Conservation (phyloP, 2,888 invertebrate genomes). For the Harpagoxenus sublaevis region DNA sequence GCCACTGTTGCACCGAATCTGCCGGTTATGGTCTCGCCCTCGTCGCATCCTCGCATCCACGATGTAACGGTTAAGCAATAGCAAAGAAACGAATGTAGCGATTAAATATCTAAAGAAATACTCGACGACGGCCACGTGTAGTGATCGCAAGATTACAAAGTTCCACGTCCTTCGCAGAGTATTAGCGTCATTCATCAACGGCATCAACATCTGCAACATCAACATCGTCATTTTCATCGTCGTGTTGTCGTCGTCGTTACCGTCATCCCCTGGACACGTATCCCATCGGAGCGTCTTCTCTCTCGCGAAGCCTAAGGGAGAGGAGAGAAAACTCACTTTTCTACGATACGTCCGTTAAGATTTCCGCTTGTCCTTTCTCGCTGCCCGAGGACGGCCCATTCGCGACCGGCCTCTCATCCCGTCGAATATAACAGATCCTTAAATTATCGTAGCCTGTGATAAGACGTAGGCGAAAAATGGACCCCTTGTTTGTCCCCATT, state of each 20-base stretch:
- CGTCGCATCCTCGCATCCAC: background rate
- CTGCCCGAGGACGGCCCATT: constrained; percentile 43
- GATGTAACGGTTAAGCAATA: constrained; percentile 49
- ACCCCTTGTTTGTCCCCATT: constrained; percentile 51
- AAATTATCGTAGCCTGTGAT: constrained; percentile 60
- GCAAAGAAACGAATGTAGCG: constrained; percentile 45
- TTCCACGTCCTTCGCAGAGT: background rate
- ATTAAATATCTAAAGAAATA: constrained; percentile 26
- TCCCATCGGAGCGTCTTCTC: constrained; percentile 62
- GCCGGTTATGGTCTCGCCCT: background rate
- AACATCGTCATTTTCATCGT: background rate
- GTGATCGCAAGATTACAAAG: constrained; percentile 1
- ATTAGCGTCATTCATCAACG: background rate
- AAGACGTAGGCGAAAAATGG: constrained; percentile 56
- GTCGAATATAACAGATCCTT: constrained; percentile 44
- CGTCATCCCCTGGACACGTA: constrained; percentile 49
- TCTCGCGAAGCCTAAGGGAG: constrained; percentile 55
- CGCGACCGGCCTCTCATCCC: constrained; percentile 8
- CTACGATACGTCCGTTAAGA: constrained; percentile 57
- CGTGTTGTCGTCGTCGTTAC: background rate
- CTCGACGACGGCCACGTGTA: constrained; percentile 8
- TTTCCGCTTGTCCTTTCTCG: constrained; percentile 57
- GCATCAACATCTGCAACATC: background rate
- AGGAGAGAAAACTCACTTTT: constrained; percentile 55
- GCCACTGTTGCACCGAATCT: background rate